Evolutionary conservation across 2,797 vertebrate genomes (phyloP).

Genomic region (Karalla daura): DNA sequence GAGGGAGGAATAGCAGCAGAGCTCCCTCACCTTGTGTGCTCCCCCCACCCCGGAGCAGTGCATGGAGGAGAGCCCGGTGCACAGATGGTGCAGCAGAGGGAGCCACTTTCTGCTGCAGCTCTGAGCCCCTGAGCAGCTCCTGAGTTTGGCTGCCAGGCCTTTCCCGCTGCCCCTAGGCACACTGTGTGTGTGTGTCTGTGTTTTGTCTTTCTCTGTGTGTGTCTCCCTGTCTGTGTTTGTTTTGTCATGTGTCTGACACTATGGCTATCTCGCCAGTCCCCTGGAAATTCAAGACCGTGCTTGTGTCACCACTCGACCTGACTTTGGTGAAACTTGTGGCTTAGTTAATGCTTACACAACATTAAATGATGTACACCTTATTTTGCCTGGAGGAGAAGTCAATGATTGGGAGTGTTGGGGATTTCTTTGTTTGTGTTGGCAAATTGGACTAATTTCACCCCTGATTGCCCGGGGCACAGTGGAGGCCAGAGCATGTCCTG

Average conservation of each 20-base stretch:
- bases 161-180: conserved; percentile 59
- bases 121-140: conserved; percentile 61
- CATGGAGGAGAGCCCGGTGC: conserved; percentile 63
- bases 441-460: neutral
- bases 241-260: conserved; percentile 66
- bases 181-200: conserved; percentile 19
- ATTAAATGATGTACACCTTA: conserved; percentile 26
- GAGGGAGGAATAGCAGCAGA: conserved; percentile 31
- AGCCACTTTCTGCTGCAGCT: conserved; percentile 74
- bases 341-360: conserved; percentile 25
- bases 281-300: conserved; percentile 62
- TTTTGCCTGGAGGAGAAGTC: conserved; percentile 19
- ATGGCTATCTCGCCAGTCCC: conserved; percentile 58
- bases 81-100: conserved; percentile 85
- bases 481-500: conserved; percentile 7
- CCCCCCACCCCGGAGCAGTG: conserved; percentile 25
- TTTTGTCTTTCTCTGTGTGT: conserved; percentile 43
- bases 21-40: conserved; percentile 60
- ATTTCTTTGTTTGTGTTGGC: conserved; percentile 5
- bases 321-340: conserved; percentile 39
- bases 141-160: conserved; percentile 68
- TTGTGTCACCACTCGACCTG: conserved; percentile 38
- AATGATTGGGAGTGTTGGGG: neutral
- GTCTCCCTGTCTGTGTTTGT: conserved; percentile 59
- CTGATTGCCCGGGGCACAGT: neutral